Evolutionary conservation across 1,140 invertebrate species (phyloP).

Genomic region (Chrysopa pallens): DNA sequence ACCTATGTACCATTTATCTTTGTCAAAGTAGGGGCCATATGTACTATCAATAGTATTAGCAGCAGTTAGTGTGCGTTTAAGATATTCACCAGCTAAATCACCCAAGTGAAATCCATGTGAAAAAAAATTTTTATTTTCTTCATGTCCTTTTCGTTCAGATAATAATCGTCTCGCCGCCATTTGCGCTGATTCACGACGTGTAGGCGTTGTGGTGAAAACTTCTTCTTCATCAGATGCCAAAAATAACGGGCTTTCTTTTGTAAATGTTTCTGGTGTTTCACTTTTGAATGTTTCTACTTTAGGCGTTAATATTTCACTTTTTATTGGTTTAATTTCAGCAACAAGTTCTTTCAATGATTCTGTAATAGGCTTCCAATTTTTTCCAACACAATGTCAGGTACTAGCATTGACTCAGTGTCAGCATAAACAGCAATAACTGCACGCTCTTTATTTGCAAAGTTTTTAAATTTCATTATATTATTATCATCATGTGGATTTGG

Average conservation of each 20-base stretch:
- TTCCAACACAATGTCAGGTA: not conserved
- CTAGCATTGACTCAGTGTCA: too few species aligned
- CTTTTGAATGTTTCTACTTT: not conserved
- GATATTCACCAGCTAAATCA: not conserved
- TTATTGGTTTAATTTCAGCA: not conserved
- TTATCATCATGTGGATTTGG: not conserved
- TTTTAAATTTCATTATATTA: conserved; percentile 1
- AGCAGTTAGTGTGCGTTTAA: not conserved
- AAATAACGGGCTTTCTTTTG: not conserved
- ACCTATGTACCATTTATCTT: not conserved
- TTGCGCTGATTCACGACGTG: not conserved
- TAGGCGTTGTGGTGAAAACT: not conserved
- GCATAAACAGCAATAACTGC: too few species aligned
- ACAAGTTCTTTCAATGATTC: conserved; percentile 5
- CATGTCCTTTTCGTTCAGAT: not conserved
- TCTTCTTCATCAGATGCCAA: not conserved
- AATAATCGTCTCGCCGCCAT: not conserved
- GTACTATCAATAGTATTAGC: not conserved
- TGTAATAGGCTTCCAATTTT: conserved; percentile 6
- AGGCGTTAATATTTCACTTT: not conserved
- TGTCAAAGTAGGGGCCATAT: not conserved
- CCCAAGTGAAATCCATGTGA: not conserved
- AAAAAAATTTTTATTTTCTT: not conserved
- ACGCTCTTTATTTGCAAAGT: not conserved
- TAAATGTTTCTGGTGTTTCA: too few species aligned